Evolutionary conservation across 2,113 vertebrate genomes (phyloP).

Genomic region (Elgaria multicarinata): DNA sequence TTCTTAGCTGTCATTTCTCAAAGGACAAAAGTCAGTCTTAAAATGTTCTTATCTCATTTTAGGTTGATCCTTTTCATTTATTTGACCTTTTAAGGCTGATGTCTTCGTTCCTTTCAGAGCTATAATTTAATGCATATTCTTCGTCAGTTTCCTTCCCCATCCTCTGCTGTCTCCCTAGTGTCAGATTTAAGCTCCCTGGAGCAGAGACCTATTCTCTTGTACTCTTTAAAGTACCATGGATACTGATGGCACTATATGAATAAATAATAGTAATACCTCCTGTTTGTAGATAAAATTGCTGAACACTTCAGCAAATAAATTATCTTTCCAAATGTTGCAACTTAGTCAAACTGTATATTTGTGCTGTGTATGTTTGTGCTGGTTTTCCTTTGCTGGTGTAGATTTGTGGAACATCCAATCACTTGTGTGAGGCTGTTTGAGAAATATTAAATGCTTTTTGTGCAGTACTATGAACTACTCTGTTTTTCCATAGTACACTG

Average conservation of each 20-base stretch:
- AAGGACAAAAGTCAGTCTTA: not conserved
- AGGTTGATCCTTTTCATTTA: not conserved
- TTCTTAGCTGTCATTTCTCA: not conserved
- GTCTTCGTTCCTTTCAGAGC: not conserved
- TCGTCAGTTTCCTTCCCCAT: not conserved
- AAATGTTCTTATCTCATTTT: not conserved
- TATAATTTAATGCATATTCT: not conserved
- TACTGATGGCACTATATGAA: not conserved
- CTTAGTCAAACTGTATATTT: not conserved
- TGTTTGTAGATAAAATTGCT: not conserved
- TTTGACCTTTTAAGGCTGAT: not conserved
- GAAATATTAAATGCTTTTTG: not conserved
- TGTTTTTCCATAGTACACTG: not conserved
- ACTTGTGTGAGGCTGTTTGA: not conserved
- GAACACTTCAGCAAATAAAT: not conserved
- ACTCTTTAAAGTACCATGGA: not conserved
- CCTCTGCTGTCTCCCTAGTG: not conserved
- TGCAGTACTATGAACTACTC: not conserved
- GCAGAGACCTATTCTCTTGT: not conserved
- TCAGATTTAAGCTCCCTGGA: not conserved
- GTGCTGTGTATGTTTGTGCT: not conserved
- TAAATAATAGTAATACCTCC: not conserved
- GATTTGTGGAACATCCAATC: not conserved
- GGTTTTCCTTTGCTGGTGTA: rapidly evolving
- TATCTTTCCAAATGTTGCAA: not conserved